Percentiles rank a stretch among this genome's conserved stretches.
Conservation (phyloP, 2,113 vertebrate species). For the Halcyon senegalensis region DNA sequence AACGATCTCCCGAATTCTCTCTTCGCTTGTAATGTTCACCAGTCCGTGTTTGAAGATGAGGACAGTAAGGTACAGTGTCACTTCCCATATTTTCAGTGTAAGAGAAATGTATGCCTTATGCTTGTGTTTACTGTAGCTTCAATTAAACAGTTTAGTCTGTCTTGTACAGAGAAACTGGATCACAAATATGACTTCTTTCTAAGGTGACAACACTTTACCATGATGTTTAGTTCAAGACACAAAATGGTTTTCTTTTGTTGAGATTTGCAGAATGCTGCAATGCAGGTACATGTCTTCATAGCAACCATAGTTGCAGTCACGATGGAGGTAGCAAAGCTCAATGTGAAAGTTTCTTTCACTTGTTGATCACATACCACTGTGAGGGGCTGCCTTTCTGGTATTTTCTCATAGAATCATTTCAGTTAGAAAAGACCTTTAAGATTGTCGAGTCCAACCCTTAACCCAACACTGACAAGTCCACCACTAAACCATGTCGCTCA, state of each 20-base stretch:
- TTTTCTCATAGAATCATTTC: not conserved
- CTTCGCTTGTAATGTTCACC: conserved; percentile 88
- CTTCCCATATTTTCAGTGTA: not conserved
- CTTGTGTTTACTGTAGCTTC: not conserved
- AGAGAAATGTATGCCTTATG: not conserved
- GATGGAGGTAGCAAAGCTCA: not conserved
- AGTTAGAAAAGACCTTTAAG: not conserved
- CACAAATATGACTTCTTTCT: not conserved
- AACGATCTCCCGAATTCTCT: conserved; percentile 86
- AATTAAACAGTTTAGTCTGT: not conserved
- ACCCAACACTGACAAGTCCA: not conserved
- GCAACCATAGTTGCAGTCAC: not conserved
- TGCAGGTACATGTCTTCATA: not conserved
- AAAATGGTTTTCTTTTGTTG: not conserved
- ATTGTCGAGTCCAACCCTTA: rapidly evolving
- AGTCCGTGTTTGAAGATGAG: conserved; percentile 86
- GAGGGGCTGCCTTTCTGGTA: not conserved
- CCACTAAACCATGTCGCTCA: not conserved
- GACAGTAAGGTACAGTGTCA: conserved; percentile 80
- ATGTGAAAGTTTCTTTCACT: not conserved
- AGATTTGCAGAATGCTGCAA: not conserved
- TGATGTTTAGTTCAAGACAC: not conserved
- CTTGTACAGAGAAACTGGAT: not conserved
- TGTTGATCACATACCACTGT: not conserved
- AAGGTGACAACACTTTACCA: not conserved